phyloP scores from a whole-genome alignment of 2,888 invertebrate genomes.

The Epirrhoe tristata region DNA sequence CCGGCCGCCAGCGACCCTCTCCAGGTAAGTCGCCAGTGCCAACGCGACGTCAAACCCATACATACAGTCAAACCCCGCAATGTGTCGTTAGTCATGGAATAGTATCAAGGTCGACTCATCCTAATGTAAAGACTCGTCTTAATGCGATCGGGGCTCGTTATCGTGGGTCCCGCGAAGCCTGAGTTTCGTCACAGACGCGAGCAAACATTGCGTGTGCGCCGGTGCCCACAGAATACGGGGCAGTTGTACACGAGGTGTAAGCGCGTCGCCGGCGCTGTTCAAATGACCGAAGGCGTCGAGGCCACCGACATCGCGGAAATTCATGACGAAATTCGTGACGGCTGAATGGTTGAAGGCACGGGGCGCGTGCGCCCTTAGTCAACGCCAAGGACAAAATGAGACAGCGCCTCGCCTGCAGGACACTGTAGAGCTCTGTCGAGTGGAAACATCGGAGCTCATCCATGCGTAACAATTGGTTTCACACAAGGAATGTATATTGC shows the following conservation, averaged over 20 bases:
- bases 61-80: slow-evolving; percentile 29
- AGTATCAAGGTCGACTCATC: slow-evolving; percentile 65
- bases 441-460: background rate
- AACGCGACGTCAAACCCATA: background rate
- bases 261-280: slow-evolving; percentile 2
- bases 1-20: background rate
- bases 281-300: slow-evolving; percentile 15
- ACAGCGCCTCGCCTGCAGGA: background rate
- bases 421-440: background rate
- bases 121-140: slow-evolving; percentile 69
- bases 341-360: background rate
- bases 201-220: slow-evolving; percentile 41
- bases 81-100: slow-evolving; percentile 46
- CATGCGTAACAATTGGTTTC: background rate
- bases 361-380: background rate
- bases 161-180: slow-evolving; percentile 51
- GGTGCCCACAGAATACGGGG: slow-evolving; percentile 14
- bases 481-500: background rate
- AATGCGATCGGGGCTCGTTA: slow-evolving; percentile 68
- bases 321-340: background rate
- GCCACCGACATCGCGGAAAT: slow-evolving; percentile 15
- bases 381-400: too few species aligned
- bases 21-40: slow-evolving; percentile 1
- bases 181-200: slow-evolving; percentile 45
- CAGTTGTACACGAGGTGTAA: slow-evolving; percentile 14